phyloP scores from a whole-genome alignment of 1,140 invertebrate genomes.

The Notospermus geniculatus region DNA sequence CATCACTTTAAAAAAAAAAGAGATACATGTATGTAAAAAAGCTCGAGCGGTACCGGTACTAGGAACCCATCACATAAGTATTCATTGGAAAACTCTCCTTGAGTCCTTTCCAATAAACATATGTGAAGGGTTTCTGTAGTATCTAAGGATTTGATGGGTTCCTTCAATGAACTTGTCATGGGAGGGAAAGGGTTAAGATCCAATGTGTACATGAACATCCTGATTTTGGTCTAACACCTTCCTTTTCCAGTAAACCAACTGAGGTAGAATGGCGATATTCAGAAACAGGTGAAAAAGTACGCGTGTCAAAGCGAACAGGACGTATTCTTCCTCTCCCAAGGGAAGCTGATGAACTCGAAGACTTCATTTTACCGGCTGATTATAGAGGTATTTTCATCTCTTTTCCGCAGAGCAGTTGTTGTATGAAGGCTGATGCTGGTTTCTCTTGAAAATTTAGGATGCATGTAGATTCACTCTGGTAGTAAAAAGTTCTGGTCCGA shows the following conservation, averaged over 20 bases:
- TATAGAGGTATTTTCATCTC: conserved; percentile 70
- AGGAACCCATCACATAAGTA: too few relatives aligned
- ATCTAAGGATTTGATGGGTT: too few relatives aligned
- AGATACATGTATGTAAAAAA: not conserved
- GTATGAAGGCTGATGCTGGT: not conserved
- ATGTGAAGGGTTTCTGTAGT: too few relatives aligned
- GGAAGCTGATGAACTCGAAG: conserved; percentile 72
- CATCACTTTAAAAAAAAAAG: not conserved
- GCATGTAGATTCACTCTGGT: not conserved
- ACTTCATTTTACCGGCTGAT: conserved; percentile 73
- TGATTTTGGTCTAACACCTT: too few relatives aligned
- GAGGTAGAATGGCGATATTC: conserved; percentile 86
- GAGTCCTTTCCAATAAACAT: too few relatives aligned
- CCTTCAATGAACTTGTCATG: too few relatives aligned
- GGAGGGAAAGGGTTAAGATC: too few relatives aligned
- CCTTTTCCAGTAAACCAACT: conserved; percentile 58
- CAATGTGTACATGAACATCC: too few relatives aligned
- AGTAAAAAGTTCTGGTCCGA: not conserved
- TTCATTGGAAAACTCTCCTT: too few relatives aligned
- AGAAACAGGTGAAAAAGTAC: conserved; percentile 83
- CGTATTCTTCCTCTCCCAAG: conserved; percentile 85
- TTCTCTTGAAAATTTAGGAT: not conserved
- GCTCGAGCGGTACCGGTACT: not conserved
- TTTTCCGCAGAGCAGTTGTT: too few relatives aligned
- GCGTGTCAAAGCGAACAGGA: conserved; percentile 83